phyloP scores from a whole-genome alignment of 2,888 invertebrate genomes.

The Synergus umbraculus region DNA sequence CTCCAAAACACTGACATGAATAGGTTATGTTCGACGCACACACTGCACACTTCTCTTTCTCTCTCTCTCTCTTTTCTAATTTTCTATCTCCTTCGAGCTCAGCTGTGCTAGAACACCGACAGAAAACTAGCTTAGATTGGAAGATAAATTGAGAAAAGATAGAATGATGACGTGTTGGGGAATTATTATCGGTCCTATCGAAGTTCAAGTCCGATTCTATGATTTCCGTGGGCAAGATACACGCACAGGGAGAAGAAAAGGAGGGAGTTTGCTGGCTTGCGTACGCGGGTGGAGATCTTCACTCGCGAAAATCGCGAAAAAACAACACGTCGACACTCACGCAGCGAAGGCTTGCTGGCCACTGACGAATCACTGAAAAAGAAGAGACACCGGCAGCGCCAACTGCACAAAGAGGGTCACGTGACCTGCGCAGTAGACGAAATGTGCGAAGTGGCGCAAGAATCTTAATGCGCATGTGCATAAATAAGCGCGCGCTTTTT shows the following conservation, averaged over 20 bases:
- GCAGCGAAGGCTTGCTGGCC: conserved; percentile 56
- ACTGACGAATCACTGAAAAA: conserved; percentile 43
- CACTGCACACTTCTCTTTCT: not conserved
- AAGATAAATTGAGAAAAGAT: not conserved
- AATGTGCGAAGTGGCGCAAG: not conserved
- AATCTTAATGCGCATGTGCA: no score
- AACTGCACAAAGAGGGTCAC: conserved; percentile 48
- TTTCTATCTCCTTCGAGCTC: conserved; percentile 21
- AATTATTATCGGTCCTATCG: not conserved
- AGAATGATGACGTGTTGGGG: not conserved
- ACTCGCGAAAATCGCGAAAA: conserved; percentile 18
- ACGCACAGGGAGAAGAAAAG: conserved; percentile 46
- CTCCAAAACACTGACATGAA: not conserved
- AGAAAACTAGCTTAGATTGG: not conserved
- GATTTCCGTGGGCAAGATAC: not conserved
- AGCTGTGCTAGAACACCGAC: conserved; percentile 33
- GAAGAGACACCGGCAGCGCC: conserved; percentile 12
- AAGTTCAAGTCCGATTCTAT: not conserved
- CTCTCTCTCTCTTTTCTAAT: conserved; percentile 17
- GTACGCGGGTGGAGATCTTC: conserved; percentile 48
- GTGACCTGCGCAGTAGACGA: conserved; percentile 39
- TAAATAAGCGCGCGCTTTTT: no score
- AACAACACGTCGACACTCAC: conserved; percentile 46
- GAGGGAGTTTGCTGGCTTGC: conserved; percentile 52
- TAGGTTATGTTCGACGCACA: conserved; percentile 37